phyloP scores from a whole-genome alignment of 64 coral and sea anemone genomes.

The Hydrozoanthus tunicans region DNA sequence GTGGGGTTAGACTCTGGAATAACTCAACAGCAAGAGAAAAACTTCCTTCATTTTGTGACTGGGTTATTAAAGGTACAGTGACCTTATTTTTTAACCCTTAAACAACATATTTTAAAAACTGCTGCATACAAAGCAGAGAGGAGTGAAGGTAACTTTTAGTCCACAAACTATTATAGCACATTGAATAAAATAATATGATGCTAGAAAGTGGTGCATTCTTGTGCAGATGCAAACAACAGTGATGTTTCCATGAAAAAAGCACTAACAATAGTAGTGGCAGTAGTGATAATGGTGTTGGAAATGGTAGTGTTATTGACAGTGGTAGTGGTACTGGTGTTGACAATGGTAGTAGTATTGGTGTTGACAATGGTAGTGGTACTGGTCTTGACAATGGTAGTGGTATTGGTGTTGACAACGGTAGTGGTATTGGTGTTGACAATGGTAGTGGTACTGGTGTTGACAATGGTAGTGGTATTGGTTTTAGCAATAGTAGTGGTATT shows the following conservation, averaged over 20 bases:
- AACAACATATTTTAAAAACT: background rate
- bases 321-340: too few relatives aligned
- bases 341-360: too few relatives aligned
- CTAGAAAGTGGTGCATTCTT: background rate
- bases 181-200: too few relatives aligned
- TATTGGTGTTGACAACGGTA: too few relatives aligned
- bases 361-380: too few relatives aligned
- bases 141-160: background rate
- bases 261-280: background rate
- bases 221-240: background rate
- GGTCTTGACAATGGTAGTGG: too few relatives aligned
- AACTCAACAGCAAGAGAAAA: constrained; percentile 70
- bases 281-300: background rate
- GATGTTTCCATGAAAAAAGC: background rate
- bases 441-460: too few relatives aligned
- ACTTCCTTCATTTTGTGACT: constrained; percentile 57
- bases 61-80: constrained; percentile 56
- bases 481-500: too few relatives aligned
- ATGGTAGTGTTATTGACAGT: too few relatives aligned
- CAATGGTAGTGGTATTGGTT: too few relatives aligned
- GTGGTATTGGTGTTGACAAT: too few relatives aligned
- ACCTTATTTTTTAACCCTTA: background rate
- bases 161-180: background rate
- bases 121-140: background rate
- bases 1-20: constrained; percentile 2